Evolutionary conservation across 2,888 invertebrate species (phyloP).

Genomic region (Acanthoscelides obtectus): DNA sequence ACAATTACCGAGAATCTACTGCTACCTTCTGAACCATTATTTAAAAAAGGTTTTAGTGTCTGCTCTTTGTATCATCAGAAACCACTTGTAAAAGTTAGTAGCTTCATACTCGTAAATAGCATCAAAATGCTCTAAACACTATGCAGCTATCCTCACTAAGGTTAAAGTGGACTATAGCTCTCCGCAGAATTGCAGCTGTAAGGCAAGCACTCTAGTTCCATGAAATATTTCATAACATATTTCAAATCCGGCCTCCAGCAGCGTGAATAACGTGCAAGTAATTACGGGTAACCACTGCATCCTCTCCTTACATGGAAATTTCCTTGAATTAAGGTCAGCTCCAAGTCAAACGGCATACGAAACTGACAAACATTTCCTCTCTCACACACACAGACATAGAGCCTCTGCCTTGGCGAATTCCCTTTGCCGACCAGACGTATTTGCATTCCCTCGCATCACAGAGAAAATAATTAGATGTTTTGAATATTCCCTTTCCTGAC

Average conservation of each 20-base stretch:
- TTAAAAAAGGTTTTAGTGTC: no score
- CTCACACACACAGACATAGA: neutral
- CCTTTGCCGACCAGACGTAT: neutral
- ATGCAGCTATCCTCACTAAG: no score
- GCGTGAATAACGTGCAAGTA: neutral
- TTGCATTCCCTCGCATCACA: neutral
- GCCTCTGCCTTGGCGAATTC: neutral
- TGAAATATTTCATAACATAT: neutral
- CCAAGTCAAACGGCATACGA: neutral
- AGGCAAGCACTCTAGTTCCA: neutral
- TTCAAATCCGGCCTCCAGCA: neutral
- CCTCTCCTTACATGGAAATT: neutral
- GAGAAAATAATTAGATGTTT: neutral
- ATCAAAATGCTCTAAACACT: no score
- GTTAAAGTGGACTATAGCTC: no score
- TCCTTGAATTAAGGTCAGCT: neutral
- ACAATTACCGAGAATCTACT: no score
- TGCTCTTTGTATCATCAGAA: no score
- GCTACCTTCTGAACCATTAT: no score
- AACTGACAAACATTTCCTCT: neutral
- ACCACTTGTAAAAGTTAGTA: no score
- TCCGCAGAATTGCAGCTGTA: neutral
- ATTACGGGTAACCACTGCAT: neutral
- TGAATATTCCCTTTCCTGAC: neutral
- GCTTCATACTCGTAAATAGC: no score